A percentile compares a stretch with the other conserved stretches of the same genome.
These are phyloP conservation scores for Zeus faber DNA, from an alignment of 2,113 vertebrate species.

Conservation along the genomic window DNA sequence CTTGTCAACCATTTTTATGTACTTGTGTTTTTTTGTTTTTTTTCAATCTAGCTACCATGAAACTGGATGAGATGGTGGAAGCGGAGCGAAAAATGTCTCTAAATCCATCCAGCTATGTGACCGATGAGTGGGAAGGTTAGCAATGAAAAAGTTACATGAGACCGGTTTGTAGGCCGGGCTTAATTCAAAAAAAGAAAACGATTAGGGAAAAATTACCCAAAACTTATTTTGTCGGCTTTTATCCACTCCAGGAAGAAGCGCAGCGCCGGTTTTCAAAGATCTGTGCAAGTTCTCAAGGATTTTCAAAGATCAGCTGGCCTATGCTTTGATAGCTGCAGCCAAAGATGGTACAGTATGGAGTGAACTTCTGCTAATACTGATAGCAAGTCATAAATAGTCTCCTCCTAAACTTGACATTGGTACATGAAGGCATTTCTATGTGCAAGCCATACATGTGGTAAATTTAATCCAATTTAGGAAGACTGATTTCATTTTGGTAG, in stretches of 20 bases:
- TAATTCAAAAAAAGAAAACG: no score
- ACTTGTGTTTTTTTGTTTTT: neutral
- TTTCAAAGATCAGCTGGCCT: slow-evolving; percentile 93
- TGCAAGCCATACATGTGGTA: no score
- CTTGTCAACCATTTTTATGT: slow-evolving; percentile 17
- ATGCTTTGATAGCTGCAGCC: slow-evolving; percentile 87
- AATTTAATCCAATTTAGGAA: no score
- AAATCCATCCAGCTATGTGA: slow-evolving; percentile 77
- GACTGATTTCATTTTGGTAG: no score
- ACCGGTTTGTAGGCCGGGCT: no score
- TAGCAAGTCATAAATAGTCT: no score
- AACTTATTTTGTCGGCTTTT: neutral
- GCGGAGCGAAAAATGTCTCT: slow-evolving; percentile 81
- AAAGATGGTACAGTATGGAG: slow-evolving; percentile 95
- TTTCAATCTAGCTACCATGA: slow-evolving; percentile 78
- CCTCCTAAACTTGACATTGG: no score
- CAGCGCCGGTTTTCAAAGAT: slow-evolving; percentile 79
- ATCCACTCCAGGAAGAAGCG: slow-evolving; percentile 68
- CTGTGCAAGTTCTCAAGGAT: slow-evolving; percentile 86
- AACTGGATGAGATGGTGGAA: slow-evolving; percentile 73
- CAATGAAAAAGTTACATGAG: no score
- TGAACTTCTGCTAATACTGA: no score
- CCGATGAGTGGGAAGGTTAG: slow-evolving; percentile 78
- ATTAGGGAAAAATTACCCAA: no score
- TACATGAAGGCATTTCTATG: no score